Conservation (phyloP, 2,113 vertebrate genomes). For the Laterallus jamaicensis region DNA sequence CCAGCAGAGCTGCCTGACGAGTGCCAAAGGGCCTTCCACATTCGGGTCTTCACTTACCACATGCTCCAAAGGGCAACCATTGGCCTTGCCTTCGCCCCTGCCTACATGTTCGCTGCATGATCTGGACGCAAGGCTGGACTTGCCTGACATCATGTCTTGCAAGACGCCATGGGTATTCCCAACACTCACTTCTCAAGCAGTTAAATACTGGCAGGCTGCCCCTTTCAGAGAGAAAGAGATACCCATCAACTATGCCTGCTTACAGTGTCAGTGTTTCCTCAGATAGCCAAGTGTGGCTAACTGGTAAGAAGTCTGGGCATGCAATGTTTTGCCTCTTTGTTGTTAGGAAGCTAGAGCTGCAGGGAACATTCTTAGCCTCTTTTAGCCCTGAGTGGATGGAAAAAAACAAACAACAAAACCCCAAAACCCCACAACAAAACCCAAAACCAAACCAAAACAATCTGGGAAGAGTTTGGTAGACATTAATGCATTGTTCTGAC, state of each 20-base stretch:
- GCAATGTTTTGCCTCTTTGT: rapidly evolving
- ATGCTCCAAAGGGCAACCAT: rapidly evolving
- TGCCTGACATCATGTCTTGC: rapidly evolving
- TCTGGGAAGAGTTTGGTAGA: neutral
- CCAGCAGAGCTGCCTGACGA: rapidly evolving
- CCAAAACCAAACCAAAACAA: neutral
- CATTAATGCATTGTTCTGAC: neutral
- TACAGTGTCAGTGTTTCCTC: neutral
- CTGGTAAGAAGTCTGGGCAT: neutral
- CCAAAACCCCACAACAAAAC: too few species aligned
- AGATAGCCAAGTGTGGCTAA: neutral
- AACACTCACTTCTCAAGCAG: rapidly evolving
- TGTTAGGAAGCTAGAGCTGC: neutral
- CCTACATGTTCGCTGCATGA: rapidly evolving
- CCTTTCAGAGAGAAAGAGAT: neutral
- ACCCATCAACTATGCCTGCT: neutral
- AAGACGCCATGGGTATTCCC: rapidly evolving
- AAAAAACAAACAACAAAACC: neutral
- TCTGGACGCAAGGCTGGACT: neutral
- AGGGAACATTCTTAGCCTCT: neutral
- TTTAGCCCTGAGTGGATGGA: neutral
- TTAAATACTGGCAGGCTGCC: neutral
- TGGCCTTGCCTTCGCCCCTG: neutral
- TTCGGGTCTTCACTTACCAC: rapidly evolving
- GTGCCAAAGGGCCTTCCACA: neutral